Conservation (phyloP, 1,140 invertebrate genomes). For the Drosophila grimshawi region DNA sequence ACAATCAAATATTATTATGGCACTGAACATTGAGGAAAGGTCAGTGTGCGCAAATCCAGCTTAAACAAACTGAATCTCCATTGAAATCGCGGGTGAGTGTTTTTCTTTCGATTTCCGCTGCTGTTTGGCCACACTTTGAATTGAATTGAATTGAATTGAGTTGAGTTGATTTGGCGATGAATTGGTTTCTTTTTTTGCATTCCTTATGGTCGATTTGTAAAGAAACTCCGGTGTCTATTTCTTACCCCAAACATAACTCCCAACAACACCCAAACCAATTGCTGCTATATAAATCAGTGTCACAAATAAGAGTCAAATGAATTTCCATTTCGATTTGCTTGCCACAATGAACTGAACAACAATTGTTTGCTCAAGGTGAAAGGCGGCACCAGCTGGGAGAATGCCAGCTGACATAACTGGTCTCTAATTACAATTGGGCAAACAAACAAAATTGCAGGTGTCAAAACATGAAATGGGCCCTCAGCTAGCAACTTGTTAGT, state of each 20-base stretch:
- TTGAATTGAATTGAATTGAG: slow-evolving; percentile 9
- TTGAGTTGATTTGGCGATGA: slow-evolving; percentile 50
- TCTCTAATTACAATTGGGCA: slow-evolving; percentile 66
- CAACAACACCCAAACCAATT: background rate
- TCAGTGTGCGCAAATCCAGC: slow-evolving; percentile 17
- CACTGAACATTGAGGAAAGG: background rate
- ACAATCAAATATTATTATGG: slow-evolving; percentile 8
- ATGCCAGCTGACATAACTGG: slow-evolving; percentile 62
- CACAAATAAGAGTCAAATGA: slow-evolving; percentile 15
- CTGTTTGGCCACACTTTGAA: slow-evolving; percentile 6
- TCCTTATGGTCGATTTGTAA: slow-evolving; percentile 9
- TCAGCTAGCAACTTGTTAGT: background rate
- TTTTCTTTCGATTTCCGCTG: slow-evolving; percentile 20
- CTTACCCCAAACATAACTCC: background rate
- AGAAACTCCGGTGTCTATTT: slow-evolving; percentile 2
- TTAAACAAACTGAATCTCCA: slow-evolving; percentile 8
- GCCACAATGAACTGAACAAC: slow-evolving; percentile 14
- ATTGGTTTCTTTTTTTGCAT: slow-evolving; percentile 19
- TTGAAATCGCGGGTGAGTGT: slow-evolving; percentile 27
- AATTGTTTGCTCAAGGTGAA: slow-evolving; percentile 50
- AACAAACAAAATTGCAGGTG: slow-evolving; percentile 77
- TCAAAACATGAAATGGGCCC: slow-evolving; percentile 48
- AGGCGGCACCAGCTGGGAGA: slow-evolving; percentile 25
- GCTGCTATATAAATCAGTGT: slow-evolving; percentile 14
- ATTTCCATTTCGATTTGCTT: slow-evolving; percentile 25